These are phyloP conservation scores for Rhinogobius similis DNA, from an alignment of 2,113 vertebrate genomes.

Conservation along the genomic window DNA sequence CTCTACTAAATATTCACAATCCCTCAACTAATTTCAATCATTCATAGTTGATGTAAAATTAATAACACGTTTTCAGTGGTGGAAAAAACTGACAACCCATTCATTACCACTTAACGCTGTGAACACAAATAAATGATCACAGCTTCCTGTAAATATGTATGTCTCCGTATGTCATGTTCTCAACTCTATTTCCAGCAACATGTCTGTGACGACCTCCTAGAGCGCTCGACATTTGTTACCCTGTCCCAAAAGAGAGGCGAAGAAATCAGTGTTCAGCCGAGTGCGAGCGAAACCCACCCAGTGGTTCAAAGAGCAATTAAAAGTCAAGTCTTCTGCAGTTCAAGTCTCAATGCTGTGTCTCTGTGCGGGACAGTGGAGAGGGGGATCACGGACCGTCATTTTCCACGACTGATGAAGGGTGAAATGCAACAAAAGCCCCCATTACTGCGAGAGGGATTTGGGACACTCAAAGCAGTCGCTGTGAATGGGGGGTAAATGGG, in stretches of 20 bases:
- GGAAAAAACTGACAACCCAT: background rate
- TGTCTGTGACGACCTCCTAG: slow-evolving; percentile 7
- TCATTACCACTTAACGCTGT: background rate
- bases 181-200: slow-evolving; percentile 18
- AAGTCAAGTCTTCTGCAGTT: slow-evolving; percentile 62
- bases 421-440: slow-evolving; percentile 73
- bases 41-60: background rate
- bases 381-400: slow-evolving; percentile 53
- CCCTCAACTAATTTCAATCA: background rate
- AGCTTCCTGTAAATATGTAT: slow-evolving; percentile 45
- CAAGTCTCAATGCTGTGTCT: slow-evolving; percentile 35
- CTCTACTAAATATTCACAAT: background rate
- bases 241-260: slow-evolving; percentile 23
- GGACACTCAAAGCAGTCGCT: slow-evolving; percentile 32
- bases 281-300: slow-evolving; percentile 36
- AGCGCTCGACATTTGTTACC: slow-evolving; percentile 22
- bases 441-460: slow-evolving; percentile 63
- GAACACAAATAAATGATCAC: slow-evolving; percentile 39
- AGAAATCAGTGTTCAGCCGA: slow-evolving; percentile 29
- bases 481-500: slow-evolving; percentile 28
- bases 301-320: slow-evolving; percentile 72
- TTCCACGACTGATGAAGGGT: slow-evolving; percentile 72
- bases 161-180: slow-evolving; percentile 23
- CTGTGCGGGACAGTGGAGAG: background rate
- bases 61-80: background rate